A percentile compares a stretch with the other conserved stretches of the same genome.
phyloP scores from a whole-genome alignment of 2,113 vertebrate species.

The Nothoprocta pentlandii region DNA sequence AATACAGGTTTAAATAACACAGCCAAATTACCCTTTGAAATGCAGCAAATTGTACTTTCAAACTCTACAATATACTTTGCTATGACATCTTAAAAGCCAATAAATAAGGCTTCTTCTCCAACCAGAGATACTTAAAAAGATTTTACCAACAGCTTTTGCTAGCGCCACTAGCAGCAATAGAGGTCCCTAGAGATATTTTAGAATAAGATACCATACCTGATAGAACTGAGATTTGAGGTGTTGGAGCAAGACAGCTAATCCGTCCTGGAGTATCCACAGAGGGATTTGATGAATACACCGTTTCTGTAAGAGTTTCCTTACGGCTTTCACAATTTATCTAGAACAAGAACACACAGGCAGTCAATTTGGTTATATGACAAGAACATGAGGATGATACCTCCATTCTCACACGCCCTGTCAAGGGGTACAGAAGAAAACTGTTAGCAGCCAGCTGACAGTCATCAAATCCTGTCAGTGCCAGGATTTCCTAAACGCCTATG shows the following conservation, averaged over 20 bases:
- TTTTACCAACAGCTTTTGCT: neutral
- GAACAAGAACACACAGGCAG: neutral
- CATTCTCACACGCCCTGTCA: neutral
- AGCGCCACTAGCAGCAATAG: neutral
- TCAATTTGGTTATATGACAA: conserved; percentile 1
- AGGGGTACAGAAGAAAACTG: neutral
- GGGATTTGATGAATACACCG: conserved; percentile 12
- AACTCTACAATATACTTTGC: neutral
- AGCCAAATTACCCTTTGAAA: neutral
- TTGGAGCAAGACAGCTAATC: conserved; percentile 51
- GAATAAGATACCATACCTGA: conserved; percentile 54
- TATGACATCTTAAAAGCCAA: neutral
- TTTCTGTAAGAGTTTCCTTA: neutral
- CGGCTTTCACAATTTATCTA: conserved; percentile 32
- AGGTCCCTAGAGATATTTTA: neutral
- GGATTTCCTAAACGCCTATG: neutral
- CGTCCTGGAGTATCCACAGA: neutral
- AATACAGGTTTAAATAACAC: neutral
- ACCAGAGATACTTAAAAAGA: neutral
- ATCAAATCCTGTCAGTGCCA: neutral
- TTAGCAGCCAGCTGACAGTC: fast-evolving
- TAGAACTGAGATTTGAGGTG: conserved; percentile 60
- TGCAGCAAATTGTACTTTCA: neutral
- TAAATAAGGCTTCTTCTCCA: neutral
- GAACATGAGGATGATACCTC: neutral